These are phyloP conservation scores for Spialia ferax DNA, from an alignment of 2,888 invertebrate species.

Conservation along the genomic window DNA sequence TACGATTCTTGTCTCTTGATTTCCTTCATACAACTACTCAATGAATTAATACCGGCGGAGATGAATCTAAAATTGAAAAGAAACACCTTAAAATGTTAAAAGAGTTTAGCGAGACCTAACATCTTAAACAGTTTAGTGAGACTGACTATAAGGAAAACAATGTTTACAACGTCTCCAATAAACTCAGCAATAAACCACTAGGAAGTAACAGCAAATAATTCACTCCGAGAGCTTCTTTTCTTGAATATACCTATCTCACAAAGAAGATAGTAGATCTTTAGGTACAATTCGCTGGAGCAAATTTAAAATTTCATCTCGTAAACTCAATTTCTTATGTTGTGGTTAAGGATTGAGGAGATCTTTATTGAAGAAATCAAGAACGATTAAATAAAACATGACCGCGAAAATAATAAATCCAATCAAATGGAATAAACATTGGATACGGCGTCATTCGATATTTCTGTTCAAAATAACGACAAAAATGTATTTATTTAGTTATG, in stretches of 20 bases:
- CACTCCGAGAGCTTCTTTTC: not conserved
- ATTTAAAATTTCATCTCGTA: too few relatives aligned
- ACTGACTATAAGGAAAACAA: slow-evolving; percentile 7
- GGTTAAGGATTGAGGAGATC: too few relatives aligned
- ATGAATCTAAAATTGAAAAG: too few relatives aligned
- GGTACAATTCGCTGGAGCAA: too few relatives aligned
- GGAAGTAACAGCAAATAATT: slow-evolving; percentile 1
- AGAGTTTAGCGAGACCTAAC: not conserved
- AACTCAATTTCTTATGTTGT: too few relatives aligned
- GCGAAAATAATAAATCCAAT: not conserved
- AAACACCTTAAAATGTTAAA: too few relatives aligned
- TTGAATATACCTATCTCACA: not conserved
- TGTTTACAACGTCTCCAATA: slow-evolving; percentile 8
- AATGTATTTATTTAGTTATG: not conserved
- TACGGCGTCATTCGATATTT: not conserved
- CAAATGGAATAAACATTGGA: not conserved
- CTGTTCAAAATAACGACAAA: not conserved
- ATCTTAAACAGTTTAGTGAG: not conserved
- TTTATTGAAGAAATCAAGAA: too few relatives aligned
- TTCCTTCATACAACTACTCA: too few relatives aligned
- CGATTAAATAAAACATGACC: too few relatives aligned
- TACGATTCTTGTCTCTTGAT: too few relatives aligned
- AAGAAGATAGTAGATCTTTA: too few relatives aligned
- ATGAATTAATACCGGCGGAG: too few relatives aligned
- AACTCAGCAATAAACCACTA: not conserved